Conservation (phyloP, 2,888 invertebrate species). For the Drosophila kambysellisi region DNA sequence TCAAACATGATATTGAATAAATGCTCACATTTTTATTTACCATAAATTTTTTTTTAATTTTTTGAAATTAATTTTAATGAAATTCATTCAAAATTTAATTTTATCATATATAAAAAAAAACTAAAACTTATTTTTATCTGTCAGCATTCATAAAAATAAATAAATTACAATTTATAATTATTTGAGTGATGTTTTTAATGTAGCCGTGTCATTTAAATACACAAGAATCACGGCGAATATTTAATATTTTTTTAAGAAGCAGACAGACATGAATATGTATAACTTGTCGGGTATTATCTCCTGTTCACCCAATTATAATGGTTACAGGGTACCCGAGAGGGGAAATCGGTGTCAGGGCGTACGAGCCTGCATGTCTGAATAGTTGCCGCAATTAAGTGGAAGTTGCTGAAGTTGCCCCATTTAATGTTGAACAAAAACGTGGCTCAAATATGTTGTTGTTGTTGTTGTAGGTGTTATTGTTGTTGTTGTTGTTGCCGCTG, state of each 20-base stretch:
- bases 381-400: constrained; percentile 27
- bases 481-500: constrained; percentile 32
- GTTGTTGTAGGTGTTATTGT: constrained; percentile 10
- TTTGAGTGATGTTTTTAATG: neutral
- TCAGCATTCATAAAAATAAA: neutral
- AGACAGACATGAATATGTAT: neutral
- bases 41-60: neutral
- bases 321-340: neutral
- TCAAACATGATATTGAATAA: neutral
- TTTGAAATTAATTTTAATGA: neutral
- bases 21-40: neutral
- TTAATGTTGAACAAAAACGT: constrained; percentile 38
- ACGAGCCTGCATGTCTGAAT: constrained; percentile 52
- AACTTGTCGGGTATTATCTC: neutral
- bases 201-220: neutral
- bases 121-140: neutral
- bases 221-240: neutral
- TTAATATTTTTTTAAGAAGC: neutral
- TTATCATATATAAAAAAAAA: too few relatives aligned
- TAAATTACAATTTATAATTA: neutral
- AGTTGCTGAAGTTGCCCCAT: constrained; percentile 30
- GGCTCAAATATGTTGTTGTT: constrained; percentile 26
- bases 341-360: constrained; percentile 67
- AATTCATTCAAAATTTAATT: neutral
- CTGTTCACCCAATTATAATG: neutral